Evolutionary conservation across 2,113 vertebrate species (phyloP).

Genomic region (Megalops atlanticus): DNA sequence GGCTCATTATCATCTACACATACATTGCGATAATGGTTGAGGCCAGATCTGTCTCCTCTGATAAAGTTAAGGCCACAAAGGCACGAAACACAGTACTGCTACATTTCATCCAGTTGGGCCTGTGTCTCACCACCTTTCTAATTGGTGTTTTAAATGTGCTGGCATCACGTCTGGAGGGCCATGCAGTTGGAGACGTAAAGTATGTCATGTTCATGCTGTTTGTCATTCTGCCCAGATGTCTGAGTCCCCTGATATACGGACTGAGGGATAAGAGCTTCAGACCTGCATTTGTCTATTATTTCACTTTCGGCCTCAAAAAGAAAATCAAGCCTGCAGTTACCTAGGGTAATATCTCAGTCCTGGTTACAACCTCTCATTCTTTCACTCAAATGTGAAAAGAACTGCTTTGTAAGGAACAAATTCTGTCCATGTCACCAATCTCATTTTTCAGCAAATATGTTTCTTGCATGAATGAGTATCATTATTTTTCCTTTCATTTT

Average conservation of each 20-base stretch:
- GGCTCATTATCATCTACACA: slow-evolving; percentile 32
- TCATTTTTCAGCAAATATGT: no score
- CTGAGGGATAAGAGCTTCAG: slow-evolving; percentile 37
- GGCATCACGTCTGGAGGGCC: background rate
- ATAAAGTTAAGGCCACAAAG: slow-evolving; percentile 19
- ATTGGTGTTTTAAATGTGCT: slow-evolving; percentile 30
- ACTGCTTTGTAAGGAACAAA: no score
- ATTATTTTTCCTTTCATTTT: no score
- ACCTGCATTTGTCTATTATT: slow-evolving; percentile 23
- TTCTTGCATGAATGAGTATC: no score
- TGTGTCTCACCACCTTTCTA: slow-evolving; percentile 39
- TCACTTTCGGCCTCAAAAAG: background rate
- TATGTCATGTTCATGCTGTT: slow-evolving; percentile 34
- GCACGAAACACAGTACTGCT: slow-evolving; percentile 43
- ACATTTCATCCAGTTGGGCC: slow-evolving; percentile 43
- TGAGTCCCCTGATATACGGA: slow-evolving; percentile 41
- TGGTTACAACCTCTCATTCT: no score
- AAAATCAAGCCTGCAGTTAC: slow-evolving; percentile 19
- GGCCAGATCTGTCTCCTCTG: slow-evolving; percentile 28
- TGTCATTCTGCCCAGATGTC: slow-evolving; percentile 33
- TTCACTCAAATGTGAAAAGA: no score
- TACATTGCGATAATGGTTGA: slow-evolving; percentile 35
- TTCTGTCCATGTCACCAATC: no score
- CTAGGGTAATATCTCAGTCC: no score
- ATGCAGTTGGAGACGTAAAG: background rate